Evolutionary conservation across 2,888 invertebrate species (phyloP), one percentile per base, ranked within the genome.

Genomic region (Creontiades dilutus): DNA sequence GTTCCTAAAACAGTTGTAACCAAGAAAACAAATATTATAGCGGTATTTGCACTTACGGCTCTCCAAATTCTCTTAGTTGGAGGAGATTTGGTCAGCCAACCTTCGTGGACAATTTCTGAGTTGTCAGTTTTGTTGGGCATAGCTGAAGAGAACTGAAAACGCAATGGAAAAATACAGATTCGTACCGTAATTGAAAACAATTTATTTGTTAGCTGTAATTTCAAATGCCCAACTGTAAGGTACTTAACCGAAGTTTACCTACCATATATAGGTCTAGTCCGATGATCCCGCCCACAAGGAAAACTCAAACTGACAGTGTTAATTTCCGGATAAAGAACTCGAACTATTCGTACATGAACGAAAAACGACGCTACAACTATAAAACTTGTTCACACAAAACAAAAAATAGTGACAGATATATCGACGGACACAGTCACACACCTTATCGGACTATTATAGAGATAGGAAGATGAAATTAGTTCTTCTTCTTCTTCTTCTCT

Each of bases 1-100:
- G 2, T 37, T 37, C 37, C 37, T 2, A 37, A 37, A 37, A 37
- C 3, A 37, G 7, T 37, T 2, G 7, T 37, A 4, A 7, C 37
- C 37, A 37, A 2, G 7, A 37, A 37, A n/a, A n/a, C n/a, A 37
- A 4, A 37, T 37, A 37, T 37, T 37, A 37, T 37, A 4, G 7
- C 37, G 7, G 7, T n/a, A 93, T n/a, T 55, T 78, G 89, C 89
- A 96, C 97, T 96, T 95, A 98, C 98, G 94, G 98, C 98, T 95
- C 97, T 96, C 96, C 97, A 98, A 93, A 98, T 96, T 92, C 97
- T 95, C 94, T 97, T 98, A 90, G 97, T 96, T 90, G 98, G 98
- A 92, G 98, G 98, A 90, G 98, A 98, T 95, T 99, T 99, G 91
- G 97, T 98, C 92, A 99, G 95, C 98, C 98, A 99, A 91, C 99